phyloP scores from a whole-genome alignment of 2,888 invertebrate genomes.

The Lasioglossum marginatum region DNA sequence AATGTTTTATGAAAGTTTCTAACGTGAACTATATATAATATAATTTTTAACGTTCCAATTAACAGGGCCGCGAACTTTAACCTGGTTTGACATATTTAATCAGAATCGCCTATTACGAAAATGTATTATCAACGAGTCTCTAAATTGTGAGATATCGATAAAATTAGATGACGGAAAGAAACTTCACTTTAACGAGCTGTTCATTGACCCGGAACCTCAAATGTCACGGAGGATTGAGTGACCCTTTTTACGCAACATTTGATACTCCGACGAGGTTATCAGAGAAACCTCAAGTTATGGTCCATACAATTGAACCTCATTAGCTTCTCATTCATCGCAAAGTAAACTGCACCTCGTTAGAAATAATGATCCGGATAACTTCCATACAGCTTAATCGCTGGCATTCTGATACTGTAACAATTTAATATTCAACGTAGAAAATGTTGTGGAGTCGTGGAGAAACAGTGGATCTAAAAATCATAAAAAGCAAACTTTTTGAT shows the following conservation, averaged over 20 bases:
- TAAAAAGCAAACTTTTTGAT: no score
- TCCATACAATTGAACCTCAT: slow-evolving; percentile 28
- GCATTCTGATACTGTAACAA: neutral
- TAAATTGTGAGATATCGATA: slow-evolving; percentile 48
- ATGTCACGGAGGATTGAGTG: slow-evolving; percentile 36
- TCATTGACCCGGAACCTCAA: slow-evolving; percentile 54
- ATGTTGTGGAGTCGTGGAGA: neutral
- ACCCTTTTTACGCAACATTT: slow-evolving; percentile 34
- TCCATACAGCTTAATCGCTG: neutral
- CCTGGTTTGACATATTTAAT: neutral
- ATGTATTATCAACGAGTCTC: slow-evolving; percentile 22
- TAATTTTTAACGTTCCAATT: neutral
- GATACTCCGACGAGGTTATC: slow-evolving; percentile 21
- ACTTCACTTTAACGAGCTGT: slow-evolving; percentile 54
- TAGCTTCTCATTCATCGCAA: neutral
- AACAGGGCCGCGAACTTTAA: neutral
- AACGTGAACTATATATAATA: neutral
- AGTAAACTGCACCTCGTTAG: neutral
- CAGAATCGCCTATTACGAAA: slow-evolving; percentile 5
- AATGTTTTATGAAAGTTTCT: neutral
- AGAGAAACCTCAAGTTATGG: slow-evolving; percentile 21
- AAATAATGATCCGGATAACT: neutral
- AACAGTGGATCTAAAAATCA: neutral
- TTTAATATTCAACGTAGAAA: neutral
- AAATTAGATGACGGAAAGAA: slow-evolving; percentile 52